phyloP scores from a whole-genome alignment of 2,888 invertebrate species.

The Eristalis arbustorum region DNA sequence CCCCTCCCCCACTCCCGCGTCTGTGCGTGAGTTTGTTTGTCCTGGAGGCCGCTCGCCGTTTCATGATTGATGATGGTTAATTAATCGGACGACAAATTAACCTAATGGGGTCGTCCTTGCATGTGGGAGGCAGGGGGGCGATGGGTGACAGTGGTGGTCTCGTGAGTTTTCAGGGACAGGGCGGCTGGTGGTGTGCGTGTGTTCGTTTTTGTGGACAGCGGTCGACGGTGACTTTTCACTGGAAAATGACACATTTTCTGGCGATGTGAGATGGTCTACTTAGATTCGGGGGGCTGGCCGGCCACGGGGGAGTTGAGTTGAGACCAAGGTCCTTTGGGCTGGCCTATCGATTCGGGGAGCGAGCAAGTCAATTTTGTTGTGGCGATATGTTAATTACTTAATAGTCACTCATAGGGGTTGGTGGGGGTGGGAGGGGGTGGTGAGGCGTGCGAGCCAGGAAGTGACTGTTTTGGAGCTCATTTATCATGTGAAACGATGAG shows the following conservation, averaged over 20 bases:
- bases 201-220: conserved; percentile 14
- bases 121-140: too few species aligned
- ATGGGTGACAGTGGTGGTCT: conserved; percentile 20
- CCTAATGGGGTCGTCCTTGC: conserved; percentile 44
- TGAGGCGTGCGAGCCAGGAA: neutral
- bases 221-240: neutral
- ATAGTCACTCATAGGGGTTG: neutral
- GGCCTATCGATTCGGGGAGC: neutral
- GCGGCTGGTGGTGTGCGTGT: conserved; percentile 33
- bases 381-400: neutral
- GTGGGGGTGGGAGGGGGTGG: neutral
- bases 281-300: neutral
- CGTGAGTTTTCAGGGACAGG: conserved; percentile 59
- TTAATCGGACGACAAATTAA: conserved; percentile 67
- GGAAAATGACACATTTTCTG: neutral
- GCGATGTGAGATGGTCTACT: neutral
- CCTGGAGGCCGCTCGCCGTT: conserved; percentile 2
- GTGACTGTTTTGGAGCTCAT: neutral
- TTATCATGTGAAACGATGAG: neutral
- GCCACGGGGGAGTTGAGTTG: neutral
- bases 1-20: neutral
- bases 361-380: neutral
- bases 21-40: neutral
- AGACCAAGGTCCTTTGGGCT: neutral
- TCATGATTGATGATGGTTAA: conserved; percentile 65